Base-by-base conservation (phyloP, 2,797 vertebrate species). In the Myotis daubentonii region DNA sequence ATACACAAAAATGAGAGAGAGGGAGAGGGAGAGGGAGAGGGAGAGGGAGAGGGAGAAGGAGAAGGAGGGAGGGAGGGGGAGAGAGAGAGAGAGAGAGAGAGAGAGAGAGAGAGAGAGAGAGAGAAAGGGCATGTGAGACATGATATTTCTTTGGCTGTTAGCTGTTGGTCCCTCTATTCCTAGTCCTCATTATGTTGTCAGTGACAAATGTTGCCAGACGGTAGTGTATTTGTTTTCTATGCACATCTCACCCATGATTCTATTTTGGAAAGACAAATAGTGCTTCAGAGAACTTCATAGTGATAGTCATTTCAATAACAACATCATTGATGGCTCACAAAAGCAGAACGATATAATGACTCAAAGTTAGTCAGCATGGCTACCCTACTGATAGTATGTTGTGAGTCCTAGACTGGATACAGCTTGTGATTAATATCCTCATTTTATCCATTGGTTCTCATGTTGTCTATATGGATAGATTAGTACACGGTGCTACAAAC, bases 151-250 rank as follows among this genome's bases (percentile, higher is more conserved):
- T 92, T 74, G 15, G 22, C 68, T 53, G 49, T 62, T 33, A 30
- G 17, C 60, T 75, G 36, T 62, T 33, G 23, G 6, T 22, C n/a
- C 16, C 9, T 68, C 85, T 60, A 7, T 20, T 75, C 60, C 28
- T 71, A 65, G 3, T 51, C 41, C 41, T 86, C 91, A 75, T 2
- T 75, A 57, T 91, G 53, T 78, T 87, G 81, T 93, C 13, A 23
- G 62, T 70, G 78, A 55, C 92, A 72, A 71, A 76, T 87, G 49
- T 76, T 51, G 38, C 62, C 44, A 87, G 72, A 81, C 8, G 55
- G 30, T 72, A 85, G n/a, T 47, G 44, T 94, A 68, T 87, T 92
- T 41, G 25, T 71, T 86, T 86, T 91, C 71, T 86, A 15, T 79
- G 51, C 57, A 76, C 36, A 91, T 66, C 16, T 66, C 65, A 66